phyloP scores from a whole-genome alignment of 2,113 vertebrate genomes.

The Tetraodon nigroviridis region DNA sequence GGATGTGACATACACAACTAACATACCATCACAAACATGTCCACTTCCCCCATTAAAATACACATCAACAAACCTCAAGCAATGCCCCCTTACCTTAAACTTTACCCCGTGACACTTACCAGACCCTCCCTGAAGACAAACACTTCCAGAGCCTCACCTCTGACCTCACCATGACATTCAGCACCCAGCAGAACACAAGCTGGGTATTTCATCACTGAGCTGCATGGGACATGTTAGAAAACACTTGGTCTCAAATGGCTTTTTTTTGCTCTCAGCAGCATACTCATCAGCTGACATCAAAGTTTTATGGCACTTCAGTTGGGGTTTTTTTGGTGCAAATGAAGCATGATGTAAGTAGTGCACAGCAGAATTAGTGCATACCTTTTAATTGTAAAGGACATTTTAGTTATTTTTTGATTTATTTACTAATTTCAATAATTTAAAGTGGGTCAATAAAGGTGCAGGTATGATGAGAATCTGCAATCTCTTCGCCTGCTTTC shows the following conservation, averaged over 20 bases:
- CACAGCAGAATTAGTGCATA: no score
- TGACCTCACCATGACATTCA: conserved; percentile 43
- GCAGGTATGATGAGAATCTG: no score
- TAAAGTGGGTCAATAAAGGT: no score
- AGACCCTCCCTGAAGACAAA: conserved; percentile 56
- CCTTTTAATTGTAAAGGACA: no score
- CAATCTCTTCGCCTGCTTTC: no score
- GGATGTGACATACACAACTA: no score
- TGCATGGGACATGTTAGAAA: neutral
- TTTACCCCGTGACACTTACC: conserved; percentile 53
- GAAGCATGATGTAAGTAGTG: no score
- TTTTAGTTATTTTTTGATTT: no score
- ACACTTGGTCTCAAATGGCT: conserved; percentile 2
- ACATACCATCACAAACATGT: conserved; percentile 12
- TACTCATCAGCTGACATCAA: neutral
- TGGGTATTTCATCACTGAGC: conserved; percentile 16
- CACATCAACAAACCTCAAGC: conserved; percentile 47
- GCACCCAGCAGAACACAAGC: conserved; percentile 25
- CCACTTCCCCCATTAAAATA: neutral
- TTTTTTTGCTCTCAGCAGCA: conserved; percentile 3
- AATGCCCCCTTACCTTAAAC: conserved; percentile 1
- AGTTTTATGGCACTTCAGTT: no score
- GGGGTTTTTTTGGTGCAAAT: no score
- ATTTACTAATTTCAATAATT: no score
- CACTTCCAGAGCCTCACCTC: conserved; percentile 46